phyloP scores from a whole-genome alignment of 2,797 vertebrate species.

The Lacerta bilineata region DNA sequence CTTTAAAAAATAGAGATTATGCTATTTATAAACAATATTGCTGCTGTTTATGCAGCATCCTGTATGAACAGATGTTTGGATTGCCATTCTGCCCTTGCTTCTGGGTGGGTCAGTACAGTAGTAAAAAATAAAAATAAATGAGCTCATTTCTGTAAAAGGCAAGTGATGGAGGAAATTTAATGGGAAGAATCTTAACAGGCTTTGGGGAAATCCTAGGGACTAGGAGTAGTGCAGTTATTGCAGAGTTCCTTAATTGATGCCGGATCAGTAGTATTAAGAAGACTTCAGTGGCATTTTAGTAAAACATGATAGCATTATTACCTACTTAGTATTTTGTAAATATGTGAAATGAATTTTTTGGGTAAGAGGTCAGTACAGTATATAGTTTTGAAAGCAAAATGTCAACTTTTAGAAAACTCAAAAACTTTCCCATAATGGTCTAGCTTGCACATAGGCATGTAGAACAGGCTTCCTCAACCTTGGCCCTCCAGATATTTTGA shows the following conservation, averaged over 20 bases:
- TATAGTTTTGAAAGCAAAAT: not conserved
- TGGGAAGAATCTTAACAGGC: not conserved
- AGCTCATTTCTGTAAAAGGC: constrained; percentile 49
- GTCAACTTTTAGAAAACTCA: not conserved
- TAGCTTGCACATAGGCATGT: not conserved
- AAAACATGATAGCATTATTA: constrained; percentile 30
- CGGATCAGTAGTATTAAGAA: constrained; percentile 19
- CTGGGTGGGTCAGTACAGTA: constrained; percentile 56
- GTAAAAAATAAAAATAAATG: constrained; percentile 55
- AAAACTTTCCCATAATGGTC: not conserved
- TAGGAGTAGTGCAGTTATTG: constrained; percentile 33
- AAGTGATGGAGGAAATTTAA: constrained; percentile 49
- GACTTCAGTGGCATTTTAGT: not conserved
- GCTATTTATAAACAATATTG: constrained; percentile 37
- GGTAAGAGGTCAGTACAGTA: not conserved
- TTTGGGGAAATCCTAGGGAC: constrained; percentile 47
- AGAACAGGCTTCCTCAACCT: too few species aligned
- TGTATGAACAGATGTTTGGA: constrained; percentile 34
- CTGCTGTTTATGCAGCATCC: constrained; percentile 38
- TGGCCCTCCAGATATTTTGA: too few species aligned
- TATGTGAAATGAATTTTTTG: not conserved
- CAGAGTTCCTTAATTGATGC: constrained; percentile 24
- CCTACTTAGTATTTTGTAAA: not conserved
- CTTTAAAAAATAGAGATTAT: constrained; percentile 12
- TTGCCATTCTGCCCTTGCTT: constrained; percentile 63